phyloP scores from a whole-genome alignment of 2,797 vertebrate genomes.

The Cuniculus paca region DNA sequence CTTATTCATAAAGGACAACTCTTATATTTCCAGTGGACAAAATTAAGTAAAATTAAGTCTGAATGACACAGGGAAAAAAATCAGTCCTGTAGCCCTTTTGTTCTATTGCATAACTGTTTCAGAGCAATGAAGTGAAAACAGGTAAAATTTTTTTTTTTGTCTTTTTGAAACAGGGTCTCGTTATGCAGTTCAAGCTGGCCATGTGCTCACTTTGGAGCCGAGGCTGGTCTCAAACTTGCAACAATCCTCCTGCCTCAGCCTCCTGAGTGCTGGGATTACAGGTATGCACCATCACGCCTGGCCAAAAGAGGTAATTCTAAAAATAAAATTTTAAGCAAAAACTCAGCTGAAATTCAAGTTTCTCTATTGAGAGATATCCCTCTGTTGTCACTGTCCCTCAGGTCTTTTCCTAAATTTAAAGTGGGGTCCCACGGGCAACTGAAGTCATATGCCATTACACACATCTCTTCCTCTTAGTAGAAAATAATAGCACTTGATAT shows the following conservation, averaged over 20 bases:
- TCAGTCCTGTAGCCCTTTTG: neutral
- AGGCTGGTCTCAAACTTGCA: no score
- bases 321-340: neutral
- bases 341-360: neutral
- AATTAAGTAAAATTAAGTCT: conserved; percentile 22
- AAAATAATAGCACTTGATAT: neutral
- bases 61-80: neutral
- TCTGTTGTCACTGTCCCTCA: neutral
- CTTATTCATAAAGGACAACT: neutral
- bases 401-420: neutral
- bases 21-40: neutral
- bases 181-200: no score
- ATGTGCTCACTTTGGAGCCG: no score
- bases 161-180: no score
- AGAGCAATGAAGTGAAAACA: neutral
- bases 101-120: neutral
- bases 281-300: no score
- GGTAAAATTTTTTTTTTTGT: no score
- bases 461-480: neutral
- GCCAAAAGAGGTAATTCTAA: neutral
- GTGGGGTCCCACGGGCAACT: neutral
- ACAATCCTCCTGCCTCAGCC: no score
- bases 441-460: neutral
- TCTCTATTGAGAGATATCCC: neutral
- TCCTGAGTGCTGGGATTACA: no score